phyloP scores from a whole-genome alignment of 2,797 vertebrate genomes.

The Champsocephalus esox region DNA sequence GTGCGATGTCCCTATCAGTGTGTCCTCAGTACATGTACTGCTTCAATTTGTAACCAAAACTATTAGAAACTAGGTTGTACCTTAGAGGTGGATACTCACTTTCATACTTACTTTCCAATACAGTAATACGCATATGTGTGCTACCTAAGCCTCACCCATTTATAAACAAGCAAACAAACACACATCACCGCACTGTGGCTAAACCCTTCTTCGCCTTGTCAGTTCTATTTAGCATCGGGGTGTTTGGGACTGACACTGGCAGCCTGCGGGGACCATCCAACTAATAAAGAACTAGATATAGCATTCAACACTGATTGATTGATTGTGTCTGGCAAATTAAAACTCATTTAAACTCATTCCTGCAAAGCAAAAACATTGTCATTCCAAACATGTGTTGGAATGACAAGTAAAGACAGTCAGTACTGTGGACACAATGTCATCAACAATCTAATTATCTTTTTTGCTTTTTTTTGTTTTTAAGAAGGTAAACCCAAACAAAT shows the following conservation, averaged over 20 bases:
- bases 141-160: background rate
- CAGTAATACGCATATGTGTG: background rate
- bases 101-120: background rate
- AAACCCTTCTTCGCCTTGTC: slow-evolving; percentile 48
- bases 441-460: background rate
- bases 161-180: slow-evolving; percentile 9
- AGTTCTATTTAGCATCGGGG: slow-evolving; percentile 53
- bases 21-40: background rate
- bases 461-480: background rate
- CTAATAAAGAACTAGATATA: slow-evolving; percentile 65
- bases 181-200: background rate
- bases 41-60: background rate
- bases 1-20: background rate
- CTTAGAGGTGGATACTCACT: background rate
- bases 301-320: slow-evolving; percentile 48
- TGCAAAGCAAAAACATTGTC: slow-evolving; percentile 9
- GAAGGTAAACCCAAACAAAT: background rate
- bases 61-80: slow-evolving; percentile 5
- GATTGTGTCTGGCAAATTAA: slow-evolving; percentile 55
- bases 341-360: slow-evolving; percentile 52
- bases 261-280: slow-evolving; percentile 44
- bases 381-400: background rate
- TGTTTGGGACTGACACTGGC: slow-evolving; percentile 45
- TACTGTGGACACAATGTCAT: background rate
- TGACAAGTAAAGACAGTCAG: background rate